Conservation (phyloP, 1,140 invertebrate genomes). For the Coenobita brevimanus region DNA sequence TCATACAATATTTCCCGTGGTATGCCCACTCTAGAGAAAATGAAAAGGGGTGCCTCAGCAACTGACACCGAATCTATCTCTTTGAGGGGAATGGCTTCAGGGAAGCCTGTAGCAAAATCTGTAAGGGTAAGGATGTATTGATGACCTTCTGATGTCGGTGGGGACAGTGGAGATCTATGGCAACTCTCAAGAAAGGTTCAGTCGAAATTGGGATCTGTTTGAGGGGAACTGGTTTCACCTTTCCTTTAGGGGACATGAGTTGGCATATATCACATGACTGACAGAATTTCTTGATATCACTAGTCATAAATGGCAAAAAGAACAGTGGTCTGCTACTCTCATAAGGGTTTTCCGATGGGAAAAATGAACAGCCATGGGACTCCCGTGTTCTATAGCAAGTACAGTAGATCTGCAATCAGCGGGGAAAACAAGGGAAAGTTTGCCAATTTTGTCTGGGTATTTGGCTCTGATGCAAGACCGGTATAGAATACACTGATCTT, state of each 20-base stretch:
- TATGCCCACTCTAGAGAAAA: slow-evolving; percentile 6
- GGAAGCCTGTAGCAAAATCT: too few relatives aligned
- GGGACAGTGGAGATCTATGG: neutral
- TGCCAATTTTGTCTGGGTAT: neutral
- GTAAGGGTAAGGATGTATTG: too few relatives aligned
- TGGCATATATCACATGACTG: slow-evolving; percentile 14
- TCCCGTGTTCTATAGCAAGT: too few relatives aligned
- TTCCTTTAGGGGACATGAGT: neutral
- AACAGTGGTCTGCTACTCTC: too few relatives aligned
- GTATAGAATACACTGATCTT: too few relatives aligned
- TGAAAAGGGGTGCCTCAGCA: neutral
- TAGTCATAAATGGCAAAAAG: too few relatives aligned
- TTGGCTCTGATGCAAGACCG: too few relatives aligned
- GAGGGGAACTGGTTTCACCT: neutral
- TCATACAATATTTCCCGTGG: slow-evolving; percentile 6
- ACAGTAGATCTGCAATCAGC: too few relatives aligned
- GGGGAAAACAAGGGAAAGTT: slow-evolving; percentile 6
- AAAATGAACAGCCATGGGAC: too few relatives aligned
- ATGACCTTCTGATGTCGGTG: slow-evolving; percentile 14
- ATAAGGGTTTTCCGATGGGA: too few relatives aligned
- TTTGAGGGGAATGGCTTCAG: neutral
- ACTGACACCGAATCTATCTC: neutral
- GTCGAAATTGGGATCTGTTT: neutral
- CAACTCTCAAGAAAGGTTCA: neutral
- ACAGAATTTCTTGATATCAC: slow-evolving; percentile 5